Evolutionary conservation across 2,888 invertebrate species (phyloP).

Genomic region (Horisme vitalbata): DNA sequence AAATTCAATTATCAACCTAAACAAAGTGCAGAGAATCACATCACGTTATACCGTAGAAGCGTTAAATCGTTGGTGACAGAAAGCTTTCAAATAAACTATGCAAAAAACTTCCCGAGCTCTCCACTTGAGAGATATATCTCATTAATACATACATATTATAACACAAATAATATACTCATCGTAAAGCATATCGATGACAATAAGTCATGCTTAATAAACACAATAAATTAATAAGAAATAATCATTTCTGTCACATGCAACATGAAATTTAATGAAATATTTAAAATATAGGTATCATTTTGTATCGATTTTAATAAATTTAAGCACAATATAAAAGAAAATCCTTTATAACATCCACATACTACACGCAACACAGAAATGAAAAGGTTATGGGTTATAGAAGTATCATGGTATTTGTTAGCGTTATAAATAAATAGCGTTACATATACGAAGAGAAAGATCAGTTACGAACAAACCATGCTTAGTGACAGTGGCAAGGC

Average conservation of each 20-base stretch:
- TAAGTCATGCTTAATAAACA: conserved; percentile 64
- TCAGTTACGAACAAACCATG: conserved; percentile 74
- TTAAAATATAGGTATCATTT: neutral
- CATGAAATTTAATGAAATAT: conserved; percentile 24
- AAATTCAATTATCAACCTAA: conserved; percentile 27
- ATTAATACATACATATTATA: conserved; percentile 50
- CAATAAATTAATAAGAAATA: conserved; percentile 36
- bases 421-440: conserved; percentile 37
- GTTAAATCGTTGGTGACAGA: conserved; percentile 65
- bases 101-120: conserved; percentile 79
- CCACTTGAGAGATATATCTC: conserved; percentile 76
- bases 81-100: conserved; percentile 60
- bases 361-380: conserved; percentile 28
- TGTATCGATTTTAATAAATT: too few species aligned
- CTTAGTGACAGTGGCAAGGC: conserved; percentile 77
- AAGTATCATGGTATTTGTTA: conserved; percentile 32
- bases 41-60: conserved; percentile 48
- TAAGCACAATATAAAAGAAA: conserved; percentile 3
- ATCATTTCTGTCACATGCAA: conserved; percentile 72
- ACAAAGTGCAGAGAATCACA: conserved; percentile 54
- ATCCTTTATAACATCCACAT: conserved; percentile 18
- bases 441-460: conserved; percentile 37
- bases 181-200: conserved; percentile 52
- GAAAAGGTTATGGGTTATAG: conserved; percentile 32
- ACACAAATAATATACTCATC: conserved; percentile 41